Conservation (phyloP, 2,797 vertebrate genomes). For the Acestrorhynchus altus region DNA sequence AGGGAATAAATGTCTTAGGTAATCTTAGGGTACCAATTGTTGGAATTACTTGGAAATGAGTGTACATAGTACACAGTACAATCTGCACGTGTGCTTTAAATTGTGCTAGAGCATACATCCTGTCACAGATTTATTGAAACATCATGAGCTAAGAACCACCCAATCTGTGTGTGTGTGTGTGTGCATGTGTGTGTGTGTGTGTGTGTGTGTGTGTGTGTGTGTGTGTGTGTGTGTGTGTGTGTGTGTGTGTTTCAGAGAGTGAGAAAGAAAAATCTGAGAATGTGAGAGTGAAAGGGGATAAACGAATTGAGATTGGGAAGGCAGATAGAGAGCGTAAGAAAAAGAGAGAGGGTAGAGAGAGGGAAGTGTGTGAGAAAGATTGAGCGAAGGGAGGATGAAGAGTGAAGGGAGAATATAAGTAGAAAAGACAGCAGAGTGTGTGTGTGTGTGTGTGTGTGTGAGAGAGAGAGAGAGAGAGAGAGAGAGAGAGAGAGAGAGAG, state of each 20-base stretch:
- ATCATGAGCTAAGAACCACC: slow-evolving; percentile 13
- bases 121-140: slow-evolving; percentile 1
- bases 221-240: slow-evolving; percentile 1
- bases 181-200: too few species aligned
- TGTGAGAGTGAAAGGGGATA: neutral
- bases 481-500: slow-evolving; percentile 19
- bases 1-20: too few species aligned
- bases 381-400: slow-evolving; percentile 18
- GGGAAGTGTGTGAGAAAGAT: slow-evolving; percentile 39
- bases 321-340: neutral
- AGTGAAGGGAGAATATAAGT: slow-evolving; percentile 18
- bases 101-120: slow-evolving; percentile 6
- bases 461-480: slow-evolving; percentile 19
- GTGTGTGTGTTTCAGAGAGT: neutral
- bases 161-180: too few species aligned
- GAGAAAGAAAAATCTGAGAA: neutral
- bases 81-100: neutral
- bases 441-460: slow-evolving; percentile 27
- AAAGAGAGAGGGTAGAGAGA: neutral
- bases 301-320: neutral
- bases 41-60: too few species aligned
- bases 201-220: neutral
- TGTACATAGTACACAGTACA: too few species aligned
- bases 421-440: slow-evolving; percentile 51
- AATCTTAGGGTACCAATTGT: too few species aligned